Conservation (phyloP, 2,113 vertebrate species). For the Entosphenus tridentatus region DNA sequence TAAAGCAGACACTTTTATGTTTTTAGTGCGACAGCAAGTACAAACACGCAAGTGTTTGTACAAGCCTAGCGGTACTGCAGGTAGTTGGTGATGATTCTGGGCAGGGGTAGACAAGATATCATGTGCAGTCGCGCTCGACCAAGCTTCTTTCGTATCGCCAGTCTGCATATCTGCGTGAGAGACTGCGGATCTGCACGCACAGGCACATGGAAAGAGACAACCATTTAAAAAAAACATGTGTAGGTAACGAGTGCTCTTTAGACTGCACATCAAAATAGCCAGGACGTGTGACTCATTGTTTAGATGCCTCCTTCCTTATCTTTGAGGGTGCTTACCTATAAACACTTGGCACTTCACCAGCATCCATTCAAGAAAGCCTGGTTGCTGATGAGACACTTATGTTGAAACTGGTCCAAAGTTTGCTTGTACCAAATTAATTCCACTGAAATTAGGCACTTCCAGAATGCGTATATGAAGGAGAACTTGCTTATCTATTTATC, state of each 20-base stretch:
- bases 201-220: constrained; percentile 2
- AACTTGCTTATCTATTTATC: too few relatives aligned
- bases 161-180: constrained; percentile 56
- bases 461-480: too few relatives aligned
- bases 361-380: too few relatives aligned
- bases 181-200: constrained; percentile 44
- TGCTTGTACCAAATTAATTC: too few relatives aligned
- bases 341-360: too few relatives aligned
- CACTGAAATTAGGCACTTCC: too few relatives aligned
- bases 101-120: constrained; percentile 51
- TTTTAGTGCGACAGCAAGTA: too few relatives aligned
- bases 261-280: neutral
- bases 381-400: too few relatives aligned
- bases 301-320: too few relatives aligned
- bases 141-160: constrained; percentile 43
- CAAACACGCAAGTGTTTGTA: neutral
- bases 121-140: constrained; percentile 50
- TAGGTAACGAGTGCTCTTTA: neutral
- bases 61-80: constrained; percentile 49
- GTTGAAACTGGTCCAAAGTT: too few relatives aligned
- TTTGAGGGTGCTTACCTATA: too few relatives aligned
- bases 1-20: too few relatives aligned
- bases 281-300: neutral
- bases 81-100: constrained; percentile 46
- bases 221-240: neutral